Conservation (phyloP, 2,113 vertebrate species). For the Colistium nudipinnis region DNA sequence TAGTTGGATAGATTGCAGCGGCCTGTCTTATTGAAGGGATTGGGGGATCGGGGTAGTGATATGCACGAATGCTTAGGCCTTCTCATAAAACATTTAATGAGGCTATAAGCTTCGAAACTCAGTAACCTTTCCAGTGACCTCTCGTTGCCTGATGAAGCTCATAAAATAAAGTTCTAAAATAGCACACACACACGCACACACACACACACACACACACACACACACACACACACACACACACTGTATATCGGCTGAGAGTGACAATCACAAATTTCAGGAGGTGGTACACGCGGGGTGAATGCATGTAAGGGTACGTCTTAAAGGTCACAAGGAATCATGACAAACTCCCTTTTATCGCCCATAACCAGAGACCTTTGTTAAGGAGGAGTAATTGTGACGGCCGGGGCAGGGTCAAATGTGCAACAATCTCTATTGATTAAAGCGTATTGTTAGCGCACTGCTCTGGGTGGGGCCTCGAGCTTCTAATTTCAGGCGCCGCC, state of each 20-base stretch:
- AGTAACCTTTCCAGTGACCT: slow-evolving; percentile 60
- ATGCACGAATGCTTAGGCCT: slow-evolving; percentile 47
- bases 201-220: background rate
- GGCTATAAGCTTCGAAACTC: slow-evolving; percentile 53
- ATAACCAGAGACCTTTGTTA: slow-evolving; percentile 31
- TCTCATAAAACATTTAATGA: slow-evolving; percentile 72
- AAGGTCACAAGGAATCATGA: background rate
- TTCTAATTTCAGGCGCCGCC: slow-evolving; percentile 27
- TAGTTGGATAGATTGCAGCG: slow-evolving; percentile 31
- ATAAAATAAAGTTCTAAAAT: slow-evolving; percentile 52
- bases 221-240: slow-evolving; percentile 1
- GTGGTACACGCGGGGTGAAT: background rate
- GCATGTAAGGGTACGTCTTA: background rate
- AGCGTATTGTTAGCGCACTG: slow-evolving; percentile 30
- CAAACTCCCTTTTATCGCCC: slow-evolving; percentile 12
- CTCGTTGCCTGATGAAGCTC: slow-evolving; percentile 56
- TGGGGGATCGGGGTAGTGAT: slow-evolving; percentile 39
- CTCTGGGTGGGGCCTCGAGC: background rate
- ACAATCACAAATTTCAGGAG: background rate
- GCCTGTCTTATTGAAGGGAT: slow-evolving; percentile 38
- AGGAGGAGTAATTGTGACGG: slow-evolving; percentile 20
- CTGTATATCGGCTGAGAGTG: background rate
- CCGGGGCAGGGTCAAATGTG: slow-evolving; percentile 36
- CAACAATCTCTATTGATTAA: slow-evolving; percentile 41
- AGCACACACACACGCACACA: background rate